Evolutionary conservation across 2,888 invertebrate species (phyloP).

Genomic region (Mythimna albipuncta): DNA sequence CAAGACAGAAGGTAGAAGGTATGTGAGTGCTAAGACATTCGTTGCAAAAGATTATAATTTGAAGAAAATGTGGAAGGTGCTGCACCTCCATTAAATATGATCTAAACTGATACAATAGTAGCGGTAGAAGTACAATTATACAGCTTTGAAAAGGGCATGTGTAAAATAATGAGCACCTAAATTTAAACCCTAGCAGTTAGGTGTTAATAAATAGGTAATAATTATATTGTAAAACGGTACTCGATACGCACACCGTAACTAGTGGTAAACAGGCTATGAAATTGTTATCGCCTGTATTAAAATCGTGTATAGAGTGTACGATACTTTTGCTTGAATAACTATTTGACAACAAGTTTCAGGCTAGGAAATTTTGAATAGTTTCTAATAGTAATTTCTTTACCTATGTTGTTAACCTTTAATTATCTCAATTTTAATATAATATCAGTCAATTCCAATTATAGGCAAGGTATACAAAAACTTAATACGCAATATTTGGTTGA

Average conservation of each 20-base stretch:
- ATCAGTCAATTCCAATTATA: no score
- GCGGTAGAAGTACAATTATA: background rate
- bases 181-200: background rate
- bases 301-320: background rate
- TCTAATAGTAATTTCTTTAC: no score
- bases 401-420: background rate
- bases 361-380: background rate
- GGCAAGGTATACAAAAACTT: no score
- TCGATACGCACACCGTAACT: background rate
- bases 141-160: background rate
- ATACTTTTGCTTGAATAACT: background rate
- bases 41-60: no score
- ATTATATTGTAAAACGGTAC: background rate
- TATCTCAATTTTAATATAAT: no score
- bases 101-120: no score
- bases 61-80: no score
- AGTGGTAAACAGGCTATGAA: background rate
- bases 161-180: background rate
- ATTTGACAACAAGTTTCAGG: background rate
- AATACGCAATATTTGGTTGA: no score
- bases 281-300: conserved; percentile 13
- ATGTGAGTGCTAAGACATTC: no score
- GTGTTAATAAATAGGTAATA: background rate
- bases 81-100: no score
- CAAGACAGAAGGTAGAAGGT: no score